phyloP scores from a whole-genome alignment of 2,797 vertebrate genomes.

The Aeoliscus strigatus region DNA sequence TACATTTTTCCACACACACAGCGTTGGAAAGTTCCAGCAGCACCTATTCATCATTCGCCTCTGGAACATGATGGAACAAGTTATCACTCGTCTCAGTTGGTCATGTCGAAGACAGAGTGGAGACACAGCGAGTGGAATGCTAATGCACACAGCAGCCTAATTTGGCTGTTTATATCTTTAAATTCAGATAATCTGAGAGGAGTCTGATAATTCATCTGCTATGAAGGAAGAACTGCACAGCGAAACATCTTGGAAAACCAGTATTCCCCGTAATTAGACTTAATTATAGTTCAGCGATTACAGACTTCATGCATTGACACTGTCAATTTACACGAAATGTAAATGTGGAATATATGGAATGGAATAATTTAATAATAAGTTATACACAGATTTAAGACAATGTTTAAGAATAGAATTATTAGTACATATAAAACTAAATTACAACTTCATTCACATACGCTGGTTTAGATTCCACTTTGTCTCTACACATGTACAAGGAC shows the following conservation, averaged over 20 bases:
- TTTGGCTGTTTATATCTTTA: conserved; percentile 56
- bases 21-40: conserved; percentile 16
- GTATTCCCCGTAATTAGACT: conserved; percentile 43
- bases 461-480: too few species aligned
- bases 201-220: conserved; percentile 18
- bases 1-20: conserved; percentile 17
- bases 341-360: too few species aligned
- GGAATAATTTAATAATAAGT: too few species aligned
- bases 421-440: too few species aligned
- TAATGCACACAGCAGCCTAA: conserved; percentile 36
- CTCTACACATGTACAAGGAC: too few species aligned
- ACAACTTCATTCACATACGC: too few species aligned
- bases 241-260: conserved; percentile 36
- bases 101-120: conserved; percentile 33
- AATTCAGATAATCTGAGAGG: conserved; percentile 45
- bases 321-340: too few species aligned
- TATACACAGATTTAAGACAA: too few species aligned
- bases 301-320: conserved; percentile 33
- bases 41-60: conserved; percentile 35
- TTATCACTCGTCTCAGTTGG: conserved; percentile 25
- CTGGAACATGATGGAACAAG: conserved; percentile 19
- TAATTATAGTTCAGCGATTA: conserved; percentile 46
- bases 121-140: conserved; percentile 23
- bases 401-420: too few species aligned
- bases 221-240: conserved; percentile 14